Base-by-base conservation (phyloP, 2,888 invertebrate genomes). In the Macrosiphum euphorbiae region DNA sequence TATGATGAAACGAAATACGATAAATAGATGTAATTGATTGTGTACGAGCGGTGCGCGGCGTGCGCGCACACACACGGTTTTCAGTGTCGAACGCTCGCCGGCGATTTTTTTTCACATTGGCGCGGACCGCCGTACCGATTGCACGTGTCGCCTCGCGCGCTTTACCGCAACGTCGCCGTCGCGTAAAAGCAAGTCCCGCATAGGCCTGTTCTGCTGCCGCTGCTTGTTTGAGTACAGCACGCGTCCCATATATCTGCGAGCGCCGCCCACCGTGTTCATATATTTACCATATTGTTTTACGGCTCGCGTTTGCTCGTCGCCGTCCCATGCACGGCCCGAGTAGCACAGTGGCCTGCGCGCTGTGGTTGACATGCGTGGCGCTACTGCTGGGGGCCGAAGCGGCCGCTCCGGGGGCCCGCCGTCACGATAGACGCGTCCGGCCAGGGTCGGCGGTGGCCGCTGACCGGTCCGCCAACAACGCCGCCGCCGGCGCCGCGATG, bases 101-200 rank as follows among this genome's bases (percentile, higher is more conserved):
- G 67, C 47, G 84, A 50, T 85, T 91, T 85, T 55, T 84, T 91
- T 61, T 41, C n/a, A 89, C 13, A 93, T 89, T 93, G 84, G 85
- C 90, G 90, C 90, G 90, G 90, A 90, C 85, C 93, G 90, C 61
- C 55, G 93, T 61, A 86, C 93, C 89, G 93, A 47, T 89, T n/a
- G 10, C 84, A 84, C 85, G 93, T 89, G 24, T 41, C 44, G 67
- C 20, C 16, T 26, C 84, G 28, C 28, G 20, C 41, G 67, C 20
- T 78, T 35, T 35, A 78, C 26, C 78, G 35, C 16, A 78, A 78
- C 35, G 78, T 35, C 78, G 78, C 8, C 78, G 78, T n/a, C n/a
- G 61, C 67, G 5, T 13, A 13, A 13, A n/a, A 1, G n/a, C n/a
- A 1, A 4, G n/a, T n/a, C n/a, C 13, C 28, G 28, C 28, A 4